phyloP scores from a whole-genome alignment of 2,113 vertebrate genomes.

The Platysteira castanea region DNA sequence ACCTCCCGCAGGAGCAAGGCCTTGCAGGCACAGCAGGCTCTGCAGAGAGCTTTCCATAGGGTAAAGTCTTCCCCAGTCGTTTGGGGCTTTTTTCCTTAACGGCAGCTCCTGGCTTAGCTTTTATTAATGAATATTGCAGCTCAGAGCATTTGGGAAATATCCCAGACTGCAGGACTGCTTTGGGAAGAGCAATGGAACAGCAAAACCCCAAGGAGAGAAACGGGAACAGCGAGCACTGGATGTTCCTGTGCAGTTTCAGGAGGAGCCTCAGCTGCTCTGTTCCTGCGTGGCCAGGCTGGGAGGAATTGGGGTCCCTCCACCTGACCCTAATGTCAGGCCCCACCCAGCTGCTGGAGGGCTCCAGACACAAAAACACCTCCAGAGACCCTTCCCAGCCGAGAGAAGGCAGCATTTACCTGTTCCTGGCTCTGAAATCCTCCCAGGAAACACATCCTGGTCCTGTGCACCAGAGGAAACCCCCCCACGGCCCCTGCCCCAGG shows the following conservation, averaged over 20 bases:
- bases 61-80: rapidly evolving
- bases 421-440: neutral
- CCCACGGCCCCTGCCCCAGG: neutral
- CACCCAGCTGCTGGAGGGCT: too few relatives aligned
- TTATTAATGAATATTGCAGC: neutral
- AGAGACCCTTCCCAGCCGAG: too few relatives aligned
- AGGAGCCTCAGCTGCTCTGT: neutral
- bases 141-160: neutral
- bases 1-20: neutral
- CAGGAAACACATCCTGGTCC: neutral
- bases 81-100: neutral
- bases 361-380: too few relatives aligned
- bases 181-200: neutral
- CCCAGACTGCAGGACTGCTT: neutral
- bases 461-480: too few relatives aligned
- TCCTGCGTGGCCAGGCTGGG: neutral
- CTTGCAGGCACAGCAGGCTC: neutral
- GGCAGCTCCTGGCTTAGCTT: neutral
- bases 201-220: neutral
- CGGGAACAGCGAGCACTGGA: neutral
- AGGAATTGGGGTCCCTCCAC: neutral
- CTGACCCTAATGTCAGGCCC: neutral
- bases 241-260: rapidly evolving
- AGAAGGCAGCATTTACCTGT: neutral
- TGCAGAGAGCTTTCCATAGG: neutral